A percentile compares a stretch with the other conserved stretches of the same genome.
Evolutionary conservation across 2,888 invertebrate species (phyloP).

Genomic region (Leucophora obtusa): DNA sequence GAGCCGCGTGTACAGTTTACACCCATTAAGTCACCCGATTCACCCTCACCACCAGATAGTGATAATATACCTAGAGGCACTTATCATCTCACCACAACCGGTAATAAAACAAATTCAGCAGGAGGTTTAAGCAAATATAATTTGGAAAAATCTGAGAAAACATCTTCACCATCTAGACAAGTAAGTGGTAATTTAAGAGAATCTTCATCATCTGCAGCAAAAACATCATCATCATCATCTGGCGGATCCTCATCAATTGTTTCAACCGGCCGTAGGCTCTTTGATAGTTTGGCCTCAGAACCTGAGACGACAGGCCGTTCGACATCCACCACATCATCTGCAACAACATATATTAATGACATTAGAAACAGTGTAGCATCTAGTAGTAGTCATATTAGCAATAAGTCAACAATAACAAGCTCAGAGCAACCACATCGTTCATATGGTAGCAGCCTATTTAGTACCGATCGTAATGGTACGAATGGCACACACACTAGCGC

Average conservation of each 20-base stretch:
- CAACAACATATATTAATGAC: slow-evolving; percentile 71
- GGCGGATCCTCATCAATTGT: slow-evolving; percentile 70
- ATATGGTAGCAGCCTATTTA: slow-evolving; percentile 72
- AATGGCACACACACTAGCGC: slow-evolving; percentile 72
- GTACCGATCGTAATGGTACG: slow-evolving; percentile 64
- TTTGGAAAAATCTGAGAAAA: slow-evolving; percentile 67
- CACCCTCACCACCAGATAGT: slow-evolving; percentile 75
- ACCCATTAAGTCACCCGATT: slow-evolving; percentile 76
- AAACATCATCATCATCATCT: slow-evolving; percentile 66
- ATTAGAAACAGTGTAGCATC: slow-evolving; percentile 72
- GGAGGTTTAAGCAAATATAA: slow-evolving; percentile 62
- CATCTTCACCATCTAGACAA: slow-evolving; percentile 74
- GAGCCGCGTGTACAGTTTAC: slow-evolving; percentile 77
- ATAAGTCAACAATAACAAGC: slow-evolving; percentile 72
- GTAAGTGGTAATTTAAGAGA: slow-evolving; percentile 68
- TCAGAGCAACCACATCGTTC: slow-evolving; percentile 72
- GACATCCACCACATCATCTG: slow-evolving; percentile 68
- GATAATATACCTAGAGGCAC: slow-evolving; percentile 74
- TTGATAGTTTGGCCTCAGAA: slow-evolving; percentile 74
- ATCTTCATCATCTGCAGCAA: slow-evolving; percentile 62
- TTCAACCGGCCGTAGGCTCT: slow-evolving; percentile 73
- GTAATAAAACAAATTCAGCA: slow-evolving; percentile 66
- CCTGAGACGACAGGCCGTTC: slow-evolving; percentile 66
- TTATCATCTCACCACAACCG: slow-evolving; percentile 72
- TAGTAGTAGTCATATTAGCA: slow-evolving; percentile 70